phyloP scores from a whole-genome alignment of 1,140 invertebrate genomes.

The Triops cancriformis region DNA sequence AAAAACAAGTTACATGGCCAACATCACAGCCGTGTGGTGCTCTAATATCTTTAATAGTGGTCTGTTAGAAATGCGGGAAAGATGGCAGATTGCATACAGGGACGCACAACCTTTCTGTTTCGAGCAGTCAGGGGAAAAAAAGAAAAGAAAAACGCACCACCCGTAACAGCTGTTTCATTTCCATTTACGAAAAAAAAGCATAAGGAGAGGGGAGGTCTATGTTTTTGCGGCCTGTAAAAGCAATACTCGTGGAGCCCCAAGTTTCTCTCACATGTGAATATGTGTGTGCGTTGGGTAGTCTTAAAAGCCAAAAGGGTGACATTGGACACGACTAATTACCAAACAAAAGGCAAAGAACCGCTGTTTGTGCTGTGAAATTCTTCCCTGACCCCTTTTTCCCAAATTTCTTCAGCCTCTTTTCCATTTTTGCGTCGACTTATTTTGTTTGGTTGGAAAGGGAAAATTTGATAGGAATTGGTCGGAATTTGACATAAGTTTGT shows the following conservation, averaged over 20 bases:
- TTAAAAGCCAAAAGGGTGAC: slow-evolving; percentile 9
- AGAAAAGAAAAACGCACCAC: neutral
- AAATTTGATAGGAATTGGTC: too few species aligned
- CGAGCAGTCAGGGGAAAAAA: neutral
- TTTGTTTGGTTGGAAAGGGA: neutral
- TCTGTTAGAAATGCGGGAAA: neutral
- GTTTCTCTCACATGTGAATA: neutral
- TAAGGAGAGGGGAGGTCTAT: neutral
- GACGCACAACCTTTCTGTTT: neutral
- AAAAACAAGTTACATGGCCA: neutral
- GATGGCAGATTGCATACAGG: slow-evolving; percentile 1
- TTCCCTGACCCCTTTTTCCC: neutral
- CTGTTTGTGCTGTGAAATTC: neutral
- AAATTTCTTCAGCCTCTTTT: too few species aligned
- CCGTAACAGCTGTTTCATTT: neutral
- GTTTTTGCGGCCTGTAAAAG: slow-evolving; percentile 3
- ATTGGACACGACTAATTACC: slow-evolving; percentile 13
- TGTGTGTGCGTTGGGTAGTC: neutral
- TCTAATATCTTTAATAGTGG: neutral
- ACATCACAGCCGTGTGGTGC: neutral
- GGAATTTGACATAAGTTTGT: neutral
- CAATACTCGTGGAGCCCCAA: slow-evolving; percentile 9
- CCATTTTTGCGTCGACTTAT: neutral
- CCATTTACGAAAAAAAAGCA: neutral
- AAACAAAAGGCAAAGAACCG: neutral